Conservation (phyloP, 2,888 invertebrate species). For the Eubasilissa splendida region DNA sequence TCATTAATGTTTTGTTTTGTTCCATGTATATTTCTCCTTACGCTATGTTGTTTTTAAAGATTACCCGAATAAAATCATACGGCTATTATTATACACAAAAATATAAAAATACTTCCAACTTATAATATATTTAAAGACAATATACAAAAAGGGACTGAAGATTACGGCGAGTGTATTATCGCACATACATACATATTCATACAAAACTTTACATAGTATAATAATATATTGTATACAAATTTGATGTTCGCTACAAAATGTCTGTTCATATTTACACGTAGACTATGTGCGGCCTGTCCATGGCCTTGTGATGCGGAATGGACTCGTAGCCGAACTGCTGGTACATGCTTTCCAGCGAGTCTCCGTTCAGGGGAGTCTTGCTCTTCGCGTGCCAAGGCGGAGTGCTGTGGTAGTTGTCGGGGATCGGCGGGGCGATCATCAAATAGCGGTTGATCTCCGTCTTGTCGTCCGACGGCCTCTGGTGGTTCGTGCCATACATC, state of each 20-base stretch:
- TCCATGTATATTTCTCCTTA: slow-evolving; percentile 16
- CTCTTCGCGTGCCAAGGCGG: slow-evolving; percentile 72
- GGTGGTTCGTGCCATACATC: slow-evolving; percentile 68
- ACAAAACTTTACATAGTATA: slow-evolving; percentile 49
- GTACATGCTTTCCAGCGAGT: slow-evolving; percentile 71
- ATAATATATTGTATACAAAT: slow-evolving; percentile 29
- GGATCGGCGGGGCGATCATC: slow-evolving; percentile 72
- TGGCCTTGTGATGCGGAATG: slow-evolving; percentile 71
- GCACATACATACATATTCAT: slow-evolving; percentile 40
- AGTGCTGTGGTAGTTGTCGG: slow-evolving; percentile 71
- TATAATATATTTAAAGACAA: slow-evolving; percentile 44
- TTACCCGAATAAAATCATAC: slow-evolving; percentile 42
- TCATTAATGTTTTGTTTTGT: background rate
- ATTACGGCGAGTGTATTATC: slow-evolving; percentile 32
- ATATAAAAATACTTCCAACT: slow-evolving; percentile 58
- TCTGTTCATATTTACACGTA: slow-evolving; percentile 71
- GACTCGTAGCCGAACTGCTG: slow-evolving; percentile 73
- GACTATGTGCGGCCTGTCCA: slow-evolving; percentile 75
- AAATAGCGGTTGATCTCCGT: slow-evolving; percentile 71
- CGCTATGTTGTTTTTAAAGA: slow-evolving; percentile 6
- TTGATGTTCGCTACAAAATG: slow-evolving; percentile 33
- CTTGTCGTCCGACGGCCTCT: slow-evolving; percentile 70
- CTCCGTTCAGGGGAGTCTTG: slow-evolving; percentile 67
- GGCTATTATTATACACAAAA: slow-evolving; percentile 56
- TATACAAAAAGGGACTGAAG: slow-evolving; percentile 42